These are phyloP conservation scores for Anoplius nigerrimus DNA, from an alignment of 2,888 invertebrate genomes.

Conservation along the genomic window DNA sequence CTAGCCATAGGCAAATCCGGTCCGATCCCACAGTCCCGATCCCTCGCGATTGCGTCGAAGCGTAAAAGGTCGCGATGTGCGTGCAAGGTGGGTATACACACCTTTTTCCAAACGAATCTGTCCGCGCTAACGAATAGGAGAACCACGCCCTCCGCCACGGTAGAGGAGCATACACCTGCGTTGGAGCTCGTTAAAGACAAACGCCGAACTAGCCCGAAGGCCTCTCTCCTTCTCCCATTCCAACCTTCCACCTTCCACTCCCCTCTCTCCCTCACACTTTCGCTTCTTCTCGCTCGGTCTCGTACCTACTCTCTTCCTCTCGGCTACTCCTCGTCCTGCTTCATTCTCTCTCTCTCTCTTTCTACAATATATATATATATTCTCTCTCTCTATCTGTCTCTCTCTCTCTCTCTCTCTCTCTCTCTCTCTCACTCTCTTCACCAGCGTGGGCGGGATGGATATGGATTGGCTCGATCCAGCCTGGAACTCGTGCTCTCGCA, in stretches of 20 bases:
- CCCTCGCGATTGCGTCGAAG: no score
- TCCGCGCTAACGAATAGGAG: constrained; percentile 60
- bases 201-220: constrained; percentile 23
- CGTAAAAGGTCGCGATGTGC: constrained; percentile 39
- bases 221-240: background rate
- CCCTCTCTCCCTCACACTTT: background rate
- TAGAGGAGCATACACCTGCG: constrained; percentile 57
- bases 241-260: constrained; percentile 23
- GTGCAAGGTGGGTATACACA: constrained; percentile 33
- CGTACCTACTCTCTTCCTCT: no score
- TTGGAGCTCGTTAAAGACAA: constrained; percentile 39
- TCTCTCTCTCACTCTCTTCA: no score
- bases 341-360: no score
- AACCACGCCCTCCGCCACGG: constrained; percentile 58
- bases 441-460: no score
- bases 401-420: no score
- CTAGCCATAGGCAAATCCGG: no score
- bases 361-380: no score
- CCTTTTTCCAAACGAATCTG: constrained; percentile 53
- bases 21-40: no score
- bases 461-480: no score
- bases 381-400: no score
- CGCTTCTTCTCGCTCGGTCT: background rate
- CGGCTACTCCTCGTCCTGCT: no score
- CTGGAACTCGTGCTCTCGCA: constrained; percentile 2